Evolutionary conservation across 2,113 vertebrate species (phyloP).

Genomic region (Grus americana): DNA sequence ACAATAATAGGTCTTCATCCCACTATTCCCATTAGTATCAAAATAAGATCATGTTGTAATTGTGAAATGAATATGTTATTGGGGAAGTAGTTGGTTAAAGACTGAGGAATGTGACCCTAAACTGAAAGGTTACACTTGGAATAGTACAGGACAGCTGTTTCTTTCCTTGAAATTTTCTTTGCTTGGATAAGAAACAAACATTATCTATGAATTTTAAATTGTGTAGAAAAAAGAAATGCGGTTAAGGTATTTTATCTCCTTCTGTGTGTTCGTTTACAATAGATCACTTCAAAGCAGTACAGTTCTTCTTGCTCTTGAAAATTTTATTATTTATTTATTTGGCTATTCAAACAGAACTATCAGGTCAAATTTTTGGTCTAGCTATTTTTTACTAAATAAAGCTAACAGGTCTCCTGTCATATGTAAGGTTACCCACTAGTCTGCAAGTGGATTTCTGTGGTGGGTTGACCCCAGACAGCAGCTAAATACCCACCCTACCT

Average conservation of each 20-base stretch:
- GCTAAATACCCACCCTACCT: background rate
- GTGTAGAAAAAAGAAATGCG: background rate
- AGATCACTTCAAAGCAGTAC: background rate
- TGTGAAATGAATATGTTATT: background rate
- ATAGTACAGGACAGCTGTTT: background rate
- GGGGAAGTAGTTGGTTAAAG: background rate
- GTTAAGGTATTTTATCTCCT: background rate
- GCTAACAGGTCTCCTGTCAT: background rate
- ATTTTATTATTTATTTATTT: background rate
- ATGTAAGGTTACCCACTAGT: background rate
- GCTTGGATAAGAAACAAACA: background rate
- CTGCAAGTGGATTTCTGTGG: background rate
- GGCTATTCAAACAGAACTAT: background rate
- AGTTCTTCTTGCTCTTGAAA: background rate
- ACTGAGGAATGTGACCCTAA: background rate
- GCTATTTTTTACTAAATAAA: background rate
- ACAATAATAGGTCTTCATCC: background rate
- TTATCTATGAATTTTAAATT: background rate
- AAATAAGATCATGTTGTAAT: background rate
- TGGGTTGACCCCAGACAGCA: background rate
- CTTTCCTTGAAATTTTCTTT: background rate
- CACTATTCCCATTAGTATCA: background rate
- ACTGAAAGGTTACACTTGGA: background rate
- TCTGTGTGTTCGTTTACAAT: background rate
- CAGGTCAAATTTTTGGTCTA: background rate